These are phyloP conservation scores for Clarias batrachus DNA, from an alignment of 2,113 vertebrate genomes.

Conservation along the genomic window DNA sequence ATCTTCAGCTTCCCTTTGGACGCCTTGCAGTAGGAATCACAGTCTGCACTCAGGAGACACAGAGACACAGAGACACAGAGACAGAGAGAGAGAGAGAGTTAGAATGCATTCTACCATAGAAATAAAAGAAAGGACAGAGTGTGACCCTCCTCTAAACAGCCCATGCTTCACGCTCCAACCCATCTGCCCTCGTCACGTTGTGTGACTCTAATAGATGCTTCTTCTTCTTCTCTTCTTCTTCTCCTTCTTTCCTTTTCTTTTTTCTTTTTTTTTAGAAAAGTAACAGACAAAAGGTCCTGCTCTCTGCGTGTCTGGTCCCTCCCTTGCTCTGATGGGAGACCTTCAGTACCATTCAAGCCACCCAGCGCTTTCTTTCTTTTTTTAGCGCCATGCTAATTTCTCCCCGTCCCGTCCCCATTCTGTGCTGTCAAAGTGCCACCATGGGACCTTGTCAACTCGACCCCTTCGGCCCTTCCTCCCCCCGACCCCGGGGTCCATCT, in stretches of 20 bases:
- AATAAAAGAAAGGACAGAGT: slow-evolving; percentile 68
- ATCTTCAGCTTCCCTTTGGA: slow-evolving; percentile 98
- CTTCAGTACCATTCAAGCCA: slow-evolving; percentile 69
- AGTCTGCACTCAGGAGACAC: slow-evolving; percentile 74
- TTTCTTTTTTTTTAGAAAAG: slow-evolving; percentile 45
- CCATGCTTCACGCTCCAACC: slow-evolving; percentile 63
- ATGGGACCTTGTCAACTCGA: slow-evolving; percentile 72
- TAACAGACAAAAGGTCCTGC: slow-evolving; percentile 51
- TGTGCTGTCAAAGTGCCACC: slow-evolving; percentile 64
- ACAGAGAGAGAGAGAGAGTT: slow-evolving; percentile 12
- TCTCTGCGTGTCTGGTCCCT: slow-evolving; percentile 59
- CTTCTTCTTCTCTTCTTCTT: slow-evolving; percentile 17
- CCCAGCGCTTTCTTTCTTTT: slow-evolving; percentile 70
- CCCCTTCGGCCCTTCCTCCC: slow-evolving; percentile 58
- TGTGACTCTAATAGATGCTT: slow-evolving; percentile 59
- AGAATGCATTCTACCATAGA: slow-evolving; percentile 54
- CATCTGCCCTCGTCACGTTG: slow-evolving; percentile 68
- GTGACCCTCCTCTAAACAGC: slow-evolving; percentile 60
- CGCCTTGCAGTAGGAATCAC: slow-evolving; percentile 97
- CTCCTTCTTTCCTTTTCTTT: neutral
- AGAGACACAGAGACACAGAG: slow-evolving; percentile 26
- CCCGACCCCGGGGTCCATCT: slow-evolving; percentile 71
- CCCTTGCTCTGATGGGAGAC: slow-evolving; percentile 67
- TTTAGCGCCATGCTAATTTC: slow-evolving; percentile 74
- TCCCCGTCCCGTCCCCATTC: slow-evolving; percentile 57